Conservation (phyloP, 2,888 invertebrate species). For the Microdon myrmicae region DNA sequence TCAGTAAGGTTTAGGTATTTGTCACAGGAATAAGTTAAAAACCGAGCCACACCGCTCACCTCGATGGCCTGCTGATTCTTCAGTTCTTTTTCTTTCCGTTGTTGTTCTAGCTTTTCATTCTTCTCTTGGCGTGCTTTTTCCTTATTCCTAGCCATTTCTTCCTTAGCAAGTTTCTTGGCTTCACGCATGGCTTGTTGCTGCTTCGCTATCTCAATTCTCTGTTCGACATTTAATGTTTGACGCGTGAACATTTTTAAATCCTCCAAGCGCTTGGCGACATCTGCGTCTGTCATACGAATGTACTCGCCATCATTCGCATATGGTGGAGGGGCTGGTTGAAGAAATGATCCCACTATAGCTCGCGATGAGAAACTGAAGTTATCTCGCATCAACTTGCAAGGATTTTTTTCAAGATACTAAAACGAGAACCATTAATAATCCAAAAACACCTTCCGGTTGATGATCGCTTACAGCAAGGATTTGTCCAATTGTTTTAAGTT, state of each 20-base stretch:
- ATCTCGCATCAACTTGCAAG: conserved; percentile 77
- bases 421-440: conserved; percentile 54
- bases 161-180: conserved; percentile 78
- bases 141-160: conserved; percentile 70
- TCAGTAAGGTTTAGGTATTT: not conserved
- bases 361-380: conserved; percentile 94
- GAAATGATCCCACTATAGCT: conserved; percentile 88
- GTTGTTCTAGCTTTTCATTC: conserved; percentile 84
- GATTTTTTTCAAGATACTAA: conserved; percentile 81
- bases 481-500: conserved; percentile 74
- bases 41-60: conserved; percentile 70
- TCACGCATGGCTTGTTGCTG: conserved; percentile 79
- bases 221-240: conserved; percentile 77
- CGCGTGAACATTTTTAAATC: conserved; percentile 75
- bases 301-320: conserved; percentile 76
- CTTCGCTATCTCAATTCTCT: conserved; percentile 78
- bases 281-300: conserved; percentile 81
- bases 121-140: conserved; percentile 74
- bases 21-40: conserved; percentile 17
- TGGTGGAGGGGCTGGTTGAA: conserved; percentile 78
- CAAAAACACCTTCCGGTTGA: no score
- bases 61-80: conserved; percentile 87
- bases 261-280: conserved; percentile 80
- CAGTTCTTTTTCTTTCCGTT: conserved; percentile 82
- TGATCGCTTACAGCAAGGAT: conserved; percentile 71